These are phyloP conservation scores for Drosophila tropicalis DNA, from an alignment of 1,140 invertebrate species.

Conservation along the genomic window DNA sequence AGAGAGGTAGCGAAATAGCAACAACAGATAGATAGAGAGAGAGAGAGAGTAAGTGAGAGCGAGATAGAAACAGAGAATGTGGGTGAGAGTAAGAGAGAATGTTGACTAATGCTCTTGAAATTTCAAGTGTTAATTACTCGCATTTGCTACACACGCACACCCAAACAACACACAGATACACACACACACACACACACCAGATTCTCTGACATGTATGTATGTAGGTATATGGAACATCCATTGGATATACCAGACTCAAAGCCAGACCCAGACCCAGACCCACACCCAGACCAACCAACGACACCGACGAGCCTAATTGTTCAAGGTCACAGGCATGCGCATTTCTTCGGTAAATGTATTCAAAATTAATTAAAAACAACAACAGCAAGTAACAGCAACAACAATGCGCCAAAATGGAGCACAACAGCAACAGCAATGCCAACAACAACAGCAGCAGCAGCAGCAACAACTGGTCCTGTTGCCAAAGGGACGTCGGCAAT, in stretches of 20 bases:
- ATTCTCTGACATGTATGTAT: slow-evolving; percentile 49
- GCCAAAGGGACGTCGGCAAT: slow-evolving; percentile 16
- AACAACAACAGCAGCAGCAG: not conserved
- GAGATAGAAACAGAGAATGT: slow-evolving; percentile 12
- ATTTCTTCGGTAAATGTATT: slow-evolving; percentile 66
- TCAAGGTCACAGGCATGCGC: slow-evolving; percentile 79
- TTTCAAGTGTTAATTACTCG: slow-evolving; percentile 77
- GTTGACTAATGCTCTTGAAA: slow-evolving; percentile 70
- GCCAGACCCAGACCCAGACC: slow-evolving; percentile 12
- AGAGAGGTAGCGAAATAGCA: slow-evolving; percentile 16
- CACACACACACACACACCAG: slow-evolving; percentile 13
- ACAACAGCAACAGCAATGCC: slow-evolving; percentile 10
- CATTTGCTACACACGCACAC: slow-evolving; percentile 53
- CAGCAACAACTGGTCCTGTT: slow-evolving; percentile 8
- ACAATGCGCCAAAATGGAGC: slow-evolving; percentile 51
- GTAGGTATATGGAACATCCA: slow-evolving; percentile 62
- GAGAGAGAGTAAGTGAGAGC: slow-evolving; percentile 24
- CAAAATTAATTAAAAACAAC: slow-evolving; percentile 73
- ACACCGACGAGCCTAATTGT: slow-evolving; percentile 65
- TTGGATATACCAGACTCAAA: slow-evolving; percentile 45
- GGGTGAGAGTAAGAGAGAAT: slow-evolving; percentile 26
- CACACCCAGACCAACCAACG: slow-evolving; percentile 11
- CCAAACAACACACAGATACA: slow-evolving; percentile 11
- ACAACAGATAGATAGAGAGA: not conserved
- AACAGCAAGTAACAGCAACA: slow-evolving; percentile 31